A percentile compares a stretch with the other conserved stretches of the same genome.
These are phyloP conservation scores for Puffinus mauretanicus DNA, from an alignment of 2,113 vertebrate genomes.

Conservation along the genomic window DNA sequence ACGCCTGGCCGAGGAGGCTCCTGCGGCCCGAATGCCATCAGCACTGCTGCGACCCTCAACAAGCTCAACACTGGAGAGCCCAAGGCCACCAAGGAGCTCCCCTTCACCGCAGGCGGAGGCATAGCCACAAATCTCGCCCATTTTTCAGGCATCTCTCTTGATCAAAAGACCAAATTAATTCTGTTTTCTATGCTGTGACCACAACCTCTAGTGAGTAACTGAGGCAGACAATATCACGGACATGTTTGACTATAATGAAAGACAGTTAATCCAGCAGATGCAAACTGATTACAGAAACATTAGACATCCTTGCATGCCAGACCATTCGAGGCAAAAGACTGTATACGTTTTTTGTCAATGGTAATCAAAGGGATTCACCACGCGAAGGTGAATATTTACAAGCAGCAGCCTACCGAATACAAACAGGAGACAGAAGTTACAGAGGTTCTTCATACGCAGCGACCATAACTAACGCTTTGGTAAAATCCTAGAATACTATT, in stretches of 20 bases:
- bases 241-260: background rate
- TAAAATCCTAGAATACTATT: background rate
- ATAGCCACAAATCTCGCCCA: background rate
- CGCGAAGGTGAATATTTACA: background rate
- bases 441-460: background rate
- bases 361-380: background rate
- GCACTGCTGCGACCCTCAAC: background rate
- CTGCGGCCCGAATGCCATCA: rapidly evolving
- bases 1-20: background rate
- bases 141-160: background rate
- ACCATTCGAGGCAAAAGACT: background rate
- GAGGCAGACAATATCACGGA: rapidly evolving
- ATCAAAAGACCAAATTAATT: background rate
- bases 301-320: background rate
- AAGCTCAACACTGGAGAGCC: background rate
- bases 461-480: background rate
- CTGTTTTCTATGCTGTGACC: background rate
- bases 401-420: background rate
- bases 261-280: background rate
- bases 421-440: background rate
- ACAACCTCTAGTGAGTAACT: background rate
- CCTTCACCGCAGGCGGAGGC: rapidly evolving
- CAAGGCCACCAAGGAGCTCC: background rate
- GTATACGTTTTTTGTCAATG: background rate
- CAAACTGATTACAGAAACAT: background rate